Conservation (phyloP, 2,797 vertebrate genomes). For the Brotula barbata region DNA sequence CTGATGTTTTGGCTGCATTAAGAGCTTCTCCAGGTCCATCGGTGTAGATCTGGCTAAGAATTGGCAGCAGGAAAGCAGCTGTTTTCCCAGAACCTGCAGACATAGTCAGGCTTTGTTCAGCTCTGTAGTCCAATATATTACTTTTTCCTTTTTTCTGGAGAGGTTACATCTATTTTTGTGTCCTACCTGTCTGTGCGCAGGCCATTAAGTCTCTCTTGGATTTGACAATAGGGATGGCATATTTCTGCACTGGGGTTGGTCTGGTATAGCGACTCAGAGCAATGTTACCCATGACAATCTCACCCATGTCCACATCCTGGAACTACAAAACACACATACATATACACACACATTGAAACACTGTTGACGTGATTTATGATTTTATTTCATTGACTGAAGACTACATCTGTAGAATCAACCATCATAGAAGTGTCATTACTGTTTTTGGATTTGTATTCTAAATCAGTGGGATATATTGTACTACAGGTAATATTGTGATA, state of each 20-base stretch:
- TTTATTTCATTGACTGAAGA: too few species aligned
- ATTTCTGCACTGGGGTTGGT: constrained; percentile 96
- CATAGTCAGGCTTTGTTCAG: constrained; percentile 90
- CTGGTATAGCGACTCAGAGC: constrained; percentile 89
- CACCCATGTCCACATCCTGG: constrained; percentile 97
- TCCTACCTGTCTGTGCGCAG: constrained; percentile 95
- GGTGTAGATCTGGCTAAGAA: constrained; percentile 96
- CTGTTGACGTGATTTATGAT: too few species aligned
- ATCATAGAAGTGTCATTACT: too few species aligned
- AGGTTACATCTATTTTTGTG: too few species aligned
- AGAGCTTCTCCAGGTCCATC: constrained; percentile 94
- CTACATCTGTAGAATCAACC: too few species aligned
- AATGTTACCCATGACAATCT: constrained; percentile 98
- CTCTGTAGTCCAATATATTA: constrained; percentile 80
- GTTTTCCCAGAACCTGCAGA: constrained; percentile 96
- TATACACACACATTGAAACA: too few species aligned
- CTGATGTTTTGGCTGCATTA: constrained; percentile 85
- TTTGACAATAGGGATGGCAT: constrained; percentile 98
- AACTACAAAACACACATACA: too few species aligned
- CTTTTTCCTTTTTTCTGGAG: too few species aligned
- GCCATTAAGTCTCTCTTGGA: constrained; percentile 98
- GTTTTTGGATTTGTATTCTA: too few species aligned
- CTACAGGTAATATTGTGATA: not conserved
- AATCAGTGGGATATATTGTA: too few species aligned
- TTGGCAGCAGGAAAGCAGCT: constrained; percentile 95